Base-by-base conservation (phyloP, 2,888 invertebrate genomes). In the Rhingia campestris region DNA sequence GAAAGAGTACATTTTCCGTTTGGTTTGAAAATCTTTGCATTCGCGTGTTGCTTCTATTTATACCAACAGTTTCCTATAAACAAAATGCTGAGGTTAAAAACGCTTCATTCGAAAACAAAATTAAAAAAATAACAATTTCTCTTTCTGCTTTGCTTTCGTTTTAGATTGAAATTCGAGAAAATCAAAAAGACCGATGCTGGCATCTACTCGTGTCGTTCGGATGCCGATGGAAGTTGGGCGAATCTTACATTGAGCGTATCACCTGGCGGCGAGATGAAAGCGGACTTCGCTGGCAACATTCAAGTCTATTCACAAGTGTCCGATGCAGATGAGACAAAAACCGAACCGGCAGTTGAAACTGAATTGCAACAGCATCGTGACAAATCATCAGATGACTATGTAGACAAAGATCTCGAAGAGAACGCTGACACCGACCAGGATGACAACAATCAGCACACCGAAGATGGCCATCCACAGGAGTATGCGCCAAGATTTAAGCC, bases 171-270 rank as follows among this genome's bases (percentile, higher is more conserved):
- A 82, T 86, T 88, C 70, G 87, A 87, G 41, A 87, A 87, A 86
- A 86, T 87, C 61, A 82, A 87, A 61, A 87, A 86, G 70, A 72
- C 75, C 67, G 88, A 89, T 70, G 88, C 88, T 12, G 91, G 90
- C 10, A 73, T 82, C 9, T 91, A 91, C 77, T 87, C 89, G 32
- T 91, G 91, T 69, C 85, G 80, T 14, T 87, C 86, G 10, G 81
- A 77, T 14, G 14, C 61, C 35, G 43, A 86, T n/a, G 81, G 74
- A 32, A 86, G 85, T 32, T 90, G 90, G 90, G 88, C 89, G 6
- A 91, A 91, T 87, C 53, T 90, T 4, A 89, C 89, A 1, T 80
- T 91, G 14, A 86, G 81, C 9, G 86, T 91, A 12, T 49, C 86
- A 66, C 81, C 86, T 67, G 67, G 35, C 51, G 59, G 54, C 33